Evolutionary conservation across 1,140 invertebrate genomes (phyloP).

Genomic region (Neodiprion lecontei): DNA sequence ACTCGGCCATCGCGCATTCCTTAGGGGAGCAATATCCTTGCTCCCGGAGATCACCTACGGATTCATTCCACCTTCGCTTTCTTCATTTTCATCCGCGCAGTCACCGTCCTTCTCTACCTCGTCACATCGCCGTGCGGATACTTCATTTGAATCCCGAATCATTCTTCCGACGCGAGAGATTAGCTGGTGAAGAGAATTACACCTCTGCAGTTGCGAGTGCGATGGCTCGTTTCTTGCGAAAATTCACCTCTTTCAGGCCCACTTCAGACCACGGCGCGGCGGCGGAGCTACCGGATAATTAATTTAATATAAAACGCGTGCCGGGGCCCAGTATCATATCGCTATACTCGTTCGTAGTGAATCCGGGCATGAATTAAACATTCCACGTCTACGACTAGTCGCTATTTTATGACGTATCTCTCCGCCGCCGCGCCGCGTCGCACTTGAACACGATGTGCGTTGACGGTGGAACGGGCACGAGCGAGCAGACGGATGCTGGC

Average conservation of each 20-base stretch:
- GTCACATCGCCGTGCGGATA: not conserved
- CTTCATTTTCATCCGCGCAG: not conserved
- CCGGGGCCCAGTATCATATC: not conserved
- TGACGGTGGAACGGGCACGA: no score
- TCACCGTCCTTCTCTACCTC: not conserved
- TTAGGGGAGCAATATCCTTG: not conserved
- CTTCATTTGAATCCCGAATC: no score
- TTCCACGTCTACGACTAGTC: not conserved
- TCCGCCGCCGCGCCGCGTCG: not conserved
- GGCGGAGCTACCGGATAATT: not conserved
- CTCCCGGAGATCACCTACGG: not conserved
- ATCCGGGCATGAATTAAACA: slow-evolving; percentile 7
- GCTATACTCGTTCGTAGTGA: not conserved
- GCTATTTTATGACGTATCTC: not conserved
- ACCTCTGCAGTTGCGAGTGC: no score
- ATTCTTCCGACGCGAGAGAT: no score
- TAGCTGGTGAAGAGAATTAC: no score
- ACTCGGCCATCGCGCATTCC: slow-evolving; percentile 1
- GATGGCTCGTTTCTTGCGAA: no score
- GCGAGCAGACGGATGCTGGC: no score
- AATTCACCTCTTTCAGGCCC: no score
- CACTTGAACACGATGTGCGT: not conserved
- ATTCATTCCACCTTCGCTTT: not conserved
- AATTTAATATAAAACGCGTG: not conserved
- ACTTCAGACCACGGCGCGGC: not conserved